Evolutionary conservation across 2,113 vertebrate species (phyloP), one percentile per base, ranked within the genome.

Genomic region (Campylomormyrus tamandua): DNA sequence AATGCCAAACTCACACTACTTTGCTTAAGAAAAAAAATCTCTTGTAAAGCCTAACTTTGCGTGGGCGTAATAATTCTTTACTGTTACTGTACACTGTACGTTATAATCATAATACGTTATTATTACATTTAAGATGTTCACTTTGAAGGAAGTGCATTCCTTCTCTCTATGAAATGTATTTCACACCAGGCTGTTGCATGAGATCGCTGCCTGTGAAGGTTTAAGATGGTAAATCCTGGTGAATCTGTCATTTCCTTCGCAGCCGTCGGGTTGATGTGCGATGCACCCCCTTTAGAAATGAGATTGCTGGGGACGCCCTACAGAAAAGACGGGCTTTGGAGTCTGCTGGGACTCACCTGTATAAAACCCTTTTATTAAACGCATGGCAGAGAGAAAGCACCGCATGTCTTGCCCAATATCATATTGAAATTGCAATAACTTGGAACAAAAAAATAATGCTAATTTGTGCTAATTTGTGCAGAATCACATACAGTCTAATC

Each of bases 181-280:
- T 92, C 92, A 93, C 95, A 94, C 94, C 92, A 94, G 94, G 91
- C 90, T 92, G 94, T 95, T 95, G 93, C 92, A 92, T 93, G 93
- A 93, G 94, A 95, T 95, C 95, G 94, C 94, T 94, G 39, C 94
- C 94, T 95, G 95, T 94, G 95, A 94, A 95, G 95, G 95, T 95
- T 96, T 95, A 15, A 94, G 94, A 96, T 94, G 94, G 95, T 94
- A 96, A 96, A 95, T 96, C 95, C 95, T 94, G 95, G 95, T 94
- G 94, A 95, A 95, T 94, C 94, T 96, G 95, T 94, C 94, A 95
- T 96, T 95, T 96, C 94, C 94, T 48, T 93, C 92, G 66, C 90
- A 95, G 94, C 94, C 95, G 95, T 95, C 95, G 95, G 96, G 95
- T 96, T 95, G 93, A 94, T 93, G 94, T 93, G 95, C 93, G 94